These are phyloP conservation scores for Coenobita brevimanus DNA, from an alignment of 1,140 invertebrate species.

Conservation along the genomic window DNA sequence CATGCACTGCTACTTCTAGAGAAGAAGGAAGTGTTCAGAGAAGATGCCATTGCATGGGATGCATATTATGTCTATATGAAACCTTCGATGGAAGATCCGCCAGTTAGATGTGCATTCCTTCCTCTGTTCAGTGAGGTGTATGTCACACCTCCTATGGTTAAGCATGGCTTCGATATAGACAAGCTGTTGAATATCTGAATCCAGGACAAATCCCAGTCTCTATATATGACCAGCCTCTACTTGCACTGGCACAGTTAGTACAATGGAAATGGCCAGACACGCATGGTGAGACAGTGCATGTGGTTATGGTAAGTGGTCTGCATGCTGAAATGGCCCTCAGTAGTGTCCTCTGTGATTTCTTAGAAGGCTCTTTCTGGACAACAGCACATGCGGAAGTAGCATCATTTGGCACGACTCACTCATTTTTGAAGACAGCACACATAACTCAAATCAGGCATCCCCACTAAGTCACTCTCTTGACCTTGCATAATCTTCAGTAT, in stretches of 20 bases:
- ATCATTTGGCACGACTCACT: neutral
- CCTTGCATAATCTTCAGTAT: no score
- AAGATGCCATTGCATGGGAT: neutral
- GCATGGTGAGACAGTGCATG: no score
- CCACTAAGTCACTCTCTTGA: neutral
- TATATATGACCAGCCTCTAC: constrained; percentile 17
- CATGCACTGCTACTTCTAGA: constrained; percentile 14
- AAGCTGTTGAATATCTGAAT: constrained; percentile 12
- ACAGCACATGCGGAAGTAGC: neutral
- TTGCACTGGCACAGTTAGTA: neutral
- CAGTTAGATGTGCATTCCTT: constrained; percentile 1
- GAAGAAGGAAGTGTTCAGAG: neutral
- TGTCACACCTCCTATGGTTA: constrained; percentile 12
- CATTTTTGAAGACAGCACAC: constrained; percentile 25
- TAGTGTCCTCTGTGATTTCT: constrained; percentile 17
- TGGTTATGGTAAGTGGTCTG: constrained; percentile 15
- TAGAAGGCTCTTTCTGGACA: constrained; percentile 23
- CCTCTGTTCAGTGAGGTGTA: constrained; percentile 15
- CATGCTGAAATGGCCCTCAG: constrained; percentile 18
- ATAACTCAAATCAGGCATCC: neutral
- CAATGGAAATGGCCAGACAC: no score
- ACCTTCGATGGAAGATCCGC: neutral
- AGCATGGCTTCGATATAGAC: constrained; percentile 26
- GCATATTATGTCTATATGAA: constrained; percentile 10
- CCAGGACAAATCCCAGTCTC: no score